phyloP scores from a whole-genome alignment of 2,113 vertebrate genomes.

The Podilymbus podiceps region DNA sequence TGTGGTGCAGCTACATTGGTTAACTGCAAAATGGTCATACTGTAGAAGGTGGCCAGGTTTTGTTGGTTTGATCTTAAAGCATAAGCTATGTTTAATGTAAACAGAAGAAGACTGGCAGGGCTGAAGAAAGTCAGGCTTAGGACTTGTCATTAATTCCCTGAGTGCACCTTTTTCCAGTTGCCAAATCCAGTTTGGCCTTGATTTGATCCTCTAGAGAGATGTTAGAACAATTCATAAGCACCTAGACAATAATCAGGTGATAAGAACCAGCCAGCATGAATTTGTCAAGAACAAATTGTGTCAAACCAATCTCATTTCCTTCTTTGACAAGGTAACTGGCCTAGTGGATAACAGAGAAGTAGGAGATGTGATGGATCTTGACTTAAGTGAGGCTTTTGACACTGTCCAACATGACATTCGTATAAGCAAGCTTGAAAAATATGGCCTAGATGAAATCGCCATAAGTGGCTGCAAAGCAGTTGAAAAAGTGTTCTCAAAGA shows the following conservation, averaged over 20 bases:
- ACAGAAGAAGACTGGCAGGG: background rate
- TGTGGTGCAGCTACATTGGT: background rate
- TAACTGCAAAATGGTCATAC: background rate
- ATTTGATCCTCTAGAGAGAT: background rate
- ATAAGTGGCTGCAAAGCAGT: background rate
- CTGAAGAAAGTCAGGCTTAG: background rate
- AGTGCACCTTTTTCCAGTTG: constrained; percentile 6
- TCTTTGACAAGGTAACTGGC: constrained; percentile 42
- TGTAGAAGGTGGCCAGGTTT: background rate
- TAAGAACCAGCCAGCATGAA: constrained; percentile 50
- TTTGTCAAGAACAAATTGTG: constrained; percentile 51
- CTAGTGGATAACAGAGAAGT: constrained; percentile 14
- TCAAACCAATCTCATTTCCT: constrained; percentile 48
- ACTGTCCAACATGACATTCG: constrained; percentile 59
- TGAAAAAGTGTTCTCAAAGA: background rate
- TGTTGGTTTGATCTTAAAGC: background rate
- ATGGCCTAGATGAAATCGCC: constrained; percentile 21
- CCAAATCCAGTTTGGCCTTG: background rate
- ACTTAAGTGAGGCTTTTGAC: constrained; percentile 59
- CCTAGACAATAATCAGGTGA: constrained; percentile 57
- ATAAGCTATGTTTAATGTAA: background rate
- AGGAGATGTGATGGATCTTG: constrained; percentile 59
- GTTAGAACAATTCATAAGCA: constrained; percentile 22
- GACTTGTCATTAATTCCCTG: background rate
- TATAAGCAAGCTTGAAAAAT: constrained; percentile 55